These are phyloP conservation scores for Amphiprion percula DNA, from an alignment of 2,113 vertebrate species.

Conservation along the genomic window DNA sequence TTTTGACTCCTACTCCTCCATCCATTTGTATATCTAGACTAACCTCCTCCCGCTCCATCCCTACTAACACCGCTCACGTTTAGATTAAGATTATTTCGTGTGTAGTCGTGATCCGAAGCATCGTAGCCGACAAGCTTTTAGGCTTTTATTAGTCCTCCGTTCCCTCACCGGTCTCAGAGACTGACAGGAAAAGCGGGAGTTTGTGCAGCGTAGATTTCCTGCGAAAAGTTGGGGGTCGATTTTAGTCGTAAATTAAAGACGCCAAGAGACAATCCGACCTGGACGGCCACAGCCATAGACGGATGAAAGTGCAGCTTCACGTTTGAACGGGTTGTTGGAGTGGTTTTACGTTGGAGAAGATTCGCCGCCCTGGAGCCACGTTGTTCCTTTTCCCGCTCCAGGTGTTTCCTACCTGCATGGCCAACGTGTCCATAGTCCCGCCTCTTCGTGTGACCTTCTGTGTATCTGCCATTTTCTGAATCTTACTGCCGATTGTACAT, in stretches of 20 bases:
- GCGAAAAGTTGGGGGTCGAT: no score
- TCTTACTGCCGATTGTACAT: conserved; percentile 81
- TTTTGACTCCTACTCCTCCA: conserved; percentile 51
- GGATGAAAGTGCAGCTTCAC: conserved; percentile 65
- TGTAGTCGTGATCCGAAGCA: conserved; percentile 72
- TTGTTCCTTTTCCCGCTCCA: neutral
- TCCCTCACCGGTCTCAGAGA: conserved; percentile 29
- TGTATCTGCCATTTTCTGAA: conserved; percentile 72
- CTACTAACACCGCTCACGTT: conserved; percentile 70
- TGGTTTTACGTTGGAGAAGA: conserved; percentile 22
- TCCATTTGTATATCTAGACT: conserved; percentile 80
- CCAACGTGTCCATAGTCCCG: conserved; percentile 72
- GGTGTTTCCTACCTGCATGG: conserved; percentile 80
- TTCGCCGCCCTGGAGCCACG: conserved; percentile 27
- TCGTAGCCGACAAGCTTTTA: conserved; percentile 65
- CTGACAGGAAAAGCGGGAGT: no score
- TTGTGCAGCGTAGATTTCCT: no score
- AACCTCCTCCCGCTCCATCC: conserved; percentile 48
- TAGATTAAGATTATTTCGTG: conserved; percentile 65
- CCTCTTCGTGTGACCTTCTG: conserved; percentile 65
- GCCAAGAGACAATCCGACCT: conserved; percentile 62
- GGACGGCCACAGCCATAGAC: conserved; percentile 70
- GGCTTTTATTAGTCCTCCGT: conserved; percentile 33
- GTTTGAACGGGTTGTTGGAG: conserved; percentile 37
- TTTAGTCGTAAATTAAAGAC: no score